Evolutionary conservation across 2,113 vertebrate genomes (phyloP), one percentile per base, ranked within the genome.

Genomic region (Sula dactylatra): DNA sequence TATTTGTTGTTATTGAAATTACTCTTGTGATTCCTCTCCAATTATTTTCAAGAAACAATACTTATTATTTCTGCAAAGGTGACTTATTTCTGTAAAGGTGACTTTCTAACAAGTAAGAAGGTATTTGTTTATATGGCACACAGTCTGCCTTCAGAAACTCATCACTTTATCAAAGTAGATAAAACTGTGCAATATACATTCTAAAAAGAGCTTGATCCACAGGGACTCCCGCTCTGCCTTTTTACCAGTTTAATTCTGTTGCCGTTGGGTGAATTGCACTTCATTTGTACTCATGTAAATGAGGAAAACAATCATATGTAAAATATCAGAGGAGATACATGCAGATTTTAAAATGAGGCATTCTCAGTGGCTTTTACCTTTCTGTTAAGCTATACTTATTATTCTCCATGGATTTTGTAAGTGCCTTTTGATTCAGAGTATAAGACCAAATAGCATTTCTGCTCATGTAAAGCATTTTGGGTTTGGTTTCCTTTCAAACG

Each of bases 351-450:
- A 87, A 96, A 84, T 80, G 36, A 89, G 29, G 36, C 4, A 10
- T 96, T 93, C 74, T 94, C 34, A 52, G 88, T 87, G 89, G 49
- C 52, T 95, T 97, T 97, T 86, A 74, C 59, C 52, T 86, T 96
- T 71, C 55, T 83, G 84, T 97, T 96, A 97, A 76, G 55, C 66
- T 97, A 52, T 90, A 64, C 42, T 93, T 97, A 24, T 42, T 93
- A 96, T 94, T 84, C 80, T 89, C 54, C 65, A 86, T 97, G 93
- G 94, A 97, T 93, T 92, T 10, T 15, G 8, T 78, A 76, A 71
- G 17, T 85, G 69, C 52, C 12, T 93, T 91, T 97, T 86, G 73
- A 95, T 88, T 97, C 58, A 95, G 88, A 73, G 16, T 90, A 17
- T 86, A 96, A 95, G n/a, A 91, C 72, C 4, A 17, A 94, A 91